These are phyloP conservation scores for Papilio machaon DNA, from an alignment of 1,140 invertebrate species.

Conservation along the genomic window DNA sequence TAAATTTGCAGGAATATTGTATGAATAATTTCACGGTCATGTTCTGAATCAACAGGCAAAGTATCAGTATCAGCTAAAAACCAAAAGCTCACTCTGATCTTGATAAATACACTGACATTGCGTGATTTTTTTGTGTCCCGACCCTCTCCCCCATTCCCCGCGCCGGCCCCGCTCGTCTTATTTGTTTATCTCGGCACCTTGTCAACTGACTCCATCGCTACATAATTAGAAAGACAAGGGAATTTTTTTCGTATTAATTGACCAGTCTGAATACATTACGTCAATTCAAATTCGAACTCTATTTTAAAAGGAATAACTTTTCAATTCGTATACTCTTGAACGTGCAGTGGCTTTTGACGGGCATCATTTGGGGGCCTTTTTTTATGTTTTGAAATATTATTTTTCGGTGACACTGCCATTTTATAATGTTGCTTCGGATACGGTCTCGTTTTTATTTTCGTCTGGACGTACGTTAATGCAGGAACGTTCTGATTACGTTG, in stretches of 20 bases:
- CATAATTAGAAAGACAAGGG: constrained; percentile 71
- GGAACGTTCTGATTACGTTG: constrained; percentile 17
- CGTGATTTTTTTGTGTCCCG: constrained; percentile 50
- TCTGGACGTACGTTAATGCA: constrained; percentile 14
- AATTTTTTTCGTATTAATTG: constrained; percentile 69
- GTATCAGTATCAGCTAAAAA: constrained; percentile 28
- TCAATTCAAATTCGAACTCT: constrained; percentile 39
- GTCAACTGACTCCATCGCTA: constrained; percentile 68
- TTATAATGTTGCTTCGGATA: constrained; percentile 41
- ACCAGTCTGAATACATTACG: constrained; percentile 41
- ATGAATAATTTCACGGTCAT: neutral
- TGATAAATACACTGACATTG: constrained; percentile 60
- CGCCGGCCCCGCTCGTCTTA: constrained; percentile 62
- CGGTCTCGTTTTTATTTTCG: constrained; percentile 5
- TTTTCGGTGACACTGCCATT: constrained; percentile 69
- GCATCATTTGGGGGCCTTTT: constrained; percentile 52
- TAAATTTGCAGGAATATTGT: neutral
- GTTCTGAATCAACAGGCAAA: neutral
- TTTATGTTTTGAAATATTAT: constrained; percentile 64
- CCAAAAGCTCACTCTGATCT: constrained; percentile 48
- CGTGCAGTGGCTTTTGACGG: constrained; percentile 46
- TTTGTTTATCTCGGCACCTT: constrained; percentile 70
- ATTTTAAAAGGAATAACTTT: constrained; percentile 17
- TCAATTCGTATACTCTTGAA: constrained; percentile 17
- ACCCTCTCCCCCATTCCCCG: constrained; percentile 39